Evolutionary conservation across 2,113 vertebrate genomes (phyloP).

Genomic region (Haliaeetus leucogaster): DNA sequence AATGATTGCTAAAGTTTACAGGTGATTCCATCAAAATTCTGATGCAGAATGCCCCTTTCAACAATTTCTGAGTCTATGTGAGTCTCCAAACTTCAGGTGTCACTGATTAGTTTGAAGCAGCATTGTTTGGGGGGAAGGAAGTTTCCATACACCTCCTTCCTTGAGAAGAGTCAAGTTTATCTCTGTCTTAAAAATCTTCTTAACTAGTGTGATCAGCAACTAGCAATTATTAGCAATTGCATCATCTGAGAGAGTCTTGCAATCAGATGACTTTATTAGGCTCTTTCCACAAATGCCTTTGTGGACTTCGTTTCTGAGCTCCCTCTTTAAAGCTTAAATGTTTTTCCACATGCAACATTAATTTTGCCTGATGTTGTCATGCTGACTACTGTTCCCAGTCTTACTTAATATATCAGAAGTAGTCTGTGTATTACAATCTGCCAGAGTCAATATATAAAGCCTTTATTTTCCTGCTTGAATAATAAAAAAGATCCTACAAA

Average conservation of each 20-base stretch:
- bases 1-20: background rate
- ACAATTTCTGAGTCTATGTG: background rate
- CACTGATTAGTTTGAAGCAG: background rate
- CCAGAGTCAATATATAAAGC: background rate
- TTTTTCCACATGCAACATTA: background rate
- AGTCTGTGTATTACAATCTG: background rate
- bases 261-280: background rate
- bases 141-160: background rate
- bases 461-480: background rate
- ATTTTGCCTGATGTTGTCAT: background rate
- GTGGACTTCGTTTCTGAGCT: accelerated
- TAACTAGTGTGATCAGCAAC: background rate
- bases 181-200: background rate
- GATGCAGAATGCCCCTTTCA: background rate
- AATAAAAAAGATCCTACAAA: background rate
- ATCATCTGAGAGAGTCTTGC: background rate
- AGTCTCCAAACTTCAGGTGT: background rate
- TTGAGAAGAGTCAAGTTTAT: background rate
- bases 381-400: background rate
- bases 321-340: background rate
- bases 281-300: background rate
- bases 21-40: background rate
- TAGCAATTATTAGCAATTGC: background rate
- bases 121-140: background rate
- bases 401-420: background rate